Conservation (phyloP, 1,140 invertebrate genomes). For the Helicoverpa armigera region DNA sequence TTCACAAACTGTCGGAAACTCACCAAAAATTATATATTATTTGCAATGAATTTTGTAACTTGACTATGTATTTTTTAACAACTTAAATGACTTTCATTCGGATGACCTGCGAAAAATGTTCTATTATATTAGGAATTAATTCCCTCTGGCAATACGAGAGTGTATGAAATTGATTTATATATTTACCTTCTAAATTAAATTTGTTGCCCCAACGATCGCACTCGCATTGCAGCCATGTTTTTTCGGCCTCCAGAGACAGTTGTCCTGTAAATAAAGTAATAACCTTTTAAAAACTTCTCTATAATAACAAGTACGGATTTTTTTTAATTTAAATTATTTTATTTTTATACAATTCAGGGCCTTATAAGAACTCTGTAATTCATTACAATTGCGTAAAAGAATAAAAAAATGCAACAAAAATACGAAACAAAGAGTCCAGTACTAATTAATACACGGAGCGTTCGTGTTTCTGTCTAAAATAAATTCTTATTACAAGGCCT, state of each 20-base stretch:
- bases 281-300: background rate
- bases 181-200: conserved; percentile 92
- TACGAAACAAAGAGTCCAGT: background rate
- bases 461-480: conserved; percentile 5
- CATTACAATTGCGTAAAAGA: too few relatives aligned
- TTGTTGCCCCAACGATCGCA: conserved; percentile 94
- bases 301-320: too few relatives aligned
- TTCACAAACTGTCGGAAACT: conserved; percentile 55
- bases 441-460: background rate
- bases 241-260: conserved; percentile 94
- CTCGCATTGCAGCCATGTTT: conserved; percentile 95
- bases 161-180: conserved; percentile 20
- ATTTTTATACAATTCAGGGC: too few relatives aligned
- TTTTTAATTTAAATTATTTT: too few relatives aligned
- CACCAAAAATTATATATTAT: conserved; percentile 62
- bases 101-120: conserved; percentile 76
- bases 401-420: too few relatives aligned
- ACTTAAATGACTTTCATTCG: conserved; percentile 73
- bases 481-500: background rate
- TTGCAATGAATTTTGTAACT: conserved; percentile 57
- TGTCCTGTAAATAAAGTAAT: conserved; percentile 88
- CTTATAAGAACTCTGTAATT: too few relatives aligned
- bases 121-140: conserved; percentile 40
- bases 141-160: background rate
- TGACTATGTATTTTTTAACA: conserved; percentile 61